A percentile compares a stretch with the other conserved stretches of the same genome.
phyloP scores from a whole-genome alignment of 2,113 vertebrate genomes.

The Desmodus rotundus region DNA sequence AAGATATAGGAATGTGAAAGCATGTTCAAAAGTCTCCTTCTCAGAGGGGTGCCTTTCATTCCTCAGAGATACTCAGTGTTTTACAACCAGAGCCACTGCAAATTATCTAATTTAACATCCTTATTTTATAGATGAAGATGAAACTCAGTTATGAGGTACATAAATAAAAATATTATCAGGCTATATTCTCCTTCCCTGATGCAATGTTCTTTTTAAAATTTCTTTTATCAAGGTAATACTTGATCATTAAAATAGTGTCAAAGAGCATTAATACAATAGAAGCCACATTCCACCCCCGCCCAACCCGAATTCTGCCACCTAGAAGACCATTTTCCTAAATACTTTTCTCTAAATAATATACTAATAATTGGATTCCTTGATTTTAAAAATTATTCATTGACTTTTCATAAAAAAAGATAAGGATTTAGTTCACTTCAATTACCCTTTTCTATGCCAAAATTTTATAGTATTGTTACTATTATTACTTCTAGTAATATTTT shows the following conservation, averaged over 20 bases:
- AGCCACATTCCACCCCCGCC: not conserved
- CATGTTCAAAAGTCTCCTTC: not conserved
- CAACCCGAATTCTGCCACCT: not conserved
- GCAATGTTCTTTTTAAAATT: not conserved
- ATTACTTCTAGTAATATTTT: not conserved
- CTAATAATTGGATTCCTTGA: not conserved
- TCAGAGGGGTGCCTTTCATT: not conserved
- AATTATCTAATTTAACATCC: not conserved
- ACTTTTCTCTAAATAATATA: not conserved
- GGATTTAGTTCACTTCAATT: not conserved
- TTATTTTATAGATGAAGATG: not conserved
- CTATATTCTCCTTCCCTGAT: not conserved
- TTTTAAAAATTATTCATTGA: conserved; percentile 4
- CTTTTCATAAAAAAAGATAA: not conserved
- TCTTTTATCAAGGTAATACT: not conserved
- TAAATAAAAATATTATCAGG: not conserved
- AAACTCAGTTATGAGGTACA: not conserved
- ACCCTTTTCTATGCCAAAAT: not conserved
- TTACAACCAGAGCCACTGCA: not conserved
- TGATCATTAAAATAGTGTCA: not conserved
- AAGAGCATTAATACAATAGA: not conserved
- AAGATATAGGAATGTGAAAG: not conserved
- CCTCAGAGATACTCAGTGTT: not conserved
- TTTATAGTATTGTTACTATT: not conserved
- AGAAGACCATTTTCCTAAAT: not conserved